A percentile compares a stretch with the other conserved stretches of the same genome.
Evolutionary conservation across 2,113 vertebrate species (phyloP).

Genomic region (Setophaga coronata): DNA sequence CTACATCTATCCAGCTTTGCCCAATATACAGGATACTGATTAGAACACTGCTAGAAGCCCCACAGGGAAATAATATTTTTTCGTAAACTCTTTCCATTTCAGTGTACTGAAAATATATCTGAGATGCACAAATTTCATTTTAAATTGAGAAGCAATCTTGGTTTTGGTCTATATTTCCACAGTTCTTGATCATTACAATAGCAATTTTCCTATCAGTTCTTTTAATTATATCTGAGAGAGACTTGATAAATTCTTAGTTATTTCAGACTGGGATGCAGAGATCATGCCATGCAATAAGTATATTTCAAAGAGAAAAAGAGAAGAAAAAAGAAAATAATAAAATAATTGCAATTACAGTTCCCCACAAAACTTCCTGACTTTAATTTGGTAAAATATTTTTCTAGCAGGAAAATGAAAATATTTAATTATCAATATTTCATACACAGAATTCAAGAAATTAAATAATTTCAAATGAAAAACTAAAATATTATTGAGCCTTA

Average conservation of each 20-base stretch:
- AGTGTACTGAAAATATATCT: not conserved
- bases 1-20: not conserved
- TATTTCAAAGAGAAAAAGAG: not conserved
- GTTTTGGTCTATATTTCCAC: not conserved
- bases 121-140: not conserved
- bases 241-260: not conserved
- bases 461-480: not conserved
- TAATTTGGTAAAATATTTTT: not conserved
- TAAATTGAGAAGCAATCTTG: not conserved
- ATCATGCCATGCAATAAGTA: not conserved
- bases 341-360: not conserved
- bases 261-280: not conserved
- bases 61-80: not conserved
- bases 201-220: not conserved
- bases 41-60: not conserved
- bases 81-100: not conserved
- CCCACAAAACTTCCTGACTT: not conserved
- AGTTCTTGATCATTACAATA: not conserved
- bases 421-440: not conserved
- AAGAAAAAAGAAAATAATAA: not conserved
- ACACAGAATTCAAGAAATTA: not conserved
- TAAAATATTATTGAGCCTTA: not conserved
- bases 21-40: not conserved
- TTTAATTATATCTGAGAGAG: not conserved
- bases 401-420: not conserved